phyloP scores from a whole-genome alignment of 2,113 vertebrate genomes.

The Camelus bactrianus region DNA sequence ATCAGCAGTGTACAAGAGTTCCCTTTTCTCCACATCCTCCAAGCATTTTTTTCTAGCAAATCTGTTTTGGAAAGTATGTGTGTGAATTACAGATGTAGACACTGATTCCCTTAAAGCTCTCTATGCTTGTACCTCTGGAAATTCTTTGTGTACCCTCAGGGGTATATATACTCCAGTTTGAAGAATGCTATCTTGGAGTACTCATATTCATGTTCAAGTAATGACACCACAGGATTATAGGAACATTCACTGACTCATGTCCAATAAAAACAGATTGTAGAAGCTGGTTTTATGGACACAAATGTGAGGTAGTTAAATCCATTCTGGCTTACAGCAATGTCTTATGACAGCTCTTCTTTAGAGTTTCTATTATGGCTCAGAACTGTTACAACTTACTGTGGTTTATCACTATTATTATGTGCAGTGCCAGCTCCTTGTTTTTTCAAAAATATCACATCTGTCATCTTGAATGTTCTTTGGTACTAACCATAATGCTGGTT shows the following conservation, averaged over 20 bases:
- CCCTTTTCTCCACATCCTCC: not conserved
- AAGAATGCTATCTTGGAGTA: conserved; percentile 59
- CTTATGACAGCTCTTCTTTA: conserved; percentile 74
- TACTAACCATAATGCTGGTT: conserved; percentile 57
- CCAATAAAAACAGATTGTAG: conserved; percentile 81
- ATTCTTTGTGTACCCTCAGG: not conserved
- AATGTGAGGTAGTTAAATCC: conserved; percentile 78
- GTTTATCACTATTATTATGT: conserved; percentile 74
- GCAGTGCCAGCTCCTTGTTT: conserved; percentile 52
- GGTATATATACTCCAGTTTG: not conserved
- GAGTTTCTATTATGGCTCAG: conserved; percentile 76
- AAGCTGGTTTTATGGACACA: conserved; percentile 80
- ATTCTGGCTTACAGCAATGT: conserved; percentile 71
- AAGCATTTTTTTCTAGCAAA: not conserved
- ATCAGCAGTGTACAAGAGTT: not conserved
- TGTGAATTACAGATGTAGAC: not conserved
- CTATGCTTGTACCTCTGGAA: not conserved
- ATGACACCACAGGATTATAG: conserved; percentile 67
- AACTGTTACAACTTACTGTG: conserved; percentile 72
- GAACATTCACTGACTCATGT: conserved; percentile 72
- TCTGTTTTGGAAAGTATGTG: conserved; percentile 3
- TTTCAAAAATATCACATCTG: conserved; percentile 65
- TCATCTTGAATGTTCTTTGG: conserved; percentile 71
- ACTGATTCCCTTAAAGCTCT: not conserved
- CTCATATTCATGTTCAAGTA: conserved; percentile 66